Conservation (phyloP, 1,140 invertebrate genomes). For the Cydia strobilella region DNA sequence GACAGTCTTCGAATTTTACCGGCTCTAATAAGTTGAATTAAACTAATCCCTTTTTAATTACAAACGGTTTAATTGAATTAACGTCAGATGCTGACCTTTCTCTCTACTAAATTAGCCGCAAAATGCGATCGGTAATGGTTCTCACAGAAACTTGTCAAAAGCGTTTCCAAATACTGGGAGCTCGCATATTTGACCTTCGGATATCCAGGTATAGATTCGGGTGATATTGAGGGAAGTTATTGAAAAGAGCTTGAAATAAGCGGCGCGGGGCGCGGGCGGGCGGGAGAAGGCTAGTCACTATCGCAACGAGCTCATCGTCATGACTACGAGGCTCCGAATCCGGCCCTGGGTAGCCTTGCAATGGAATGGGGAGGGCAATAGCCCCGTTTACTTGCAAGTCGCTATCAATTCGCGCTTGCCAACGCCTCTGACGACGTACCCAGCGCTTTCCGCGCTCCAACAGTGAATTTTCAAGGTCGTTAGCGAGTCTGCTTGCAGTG, state of each 20-base stretch:
- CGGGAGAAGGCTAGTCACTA: constrained; percentile 55
- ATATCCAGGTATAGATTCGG: constrained; percentile 58
- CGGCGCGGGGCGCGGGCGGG: constrained; percentile 44
- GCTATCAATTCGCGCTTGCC: constrained; percentile 70
- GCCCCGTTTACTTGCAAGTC: constrained; percentile 71
- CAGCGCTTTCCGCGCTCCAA: constrained; percentile 59
- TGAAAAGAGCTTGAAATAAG: constrained; percentile 71
- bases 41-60: constrained; percentile 28
- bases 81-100: constrained; percentile 8
- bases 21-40: constrained; percentile 17
- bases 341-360: constrained; percentile 78
- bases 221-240: constrained; percentile 70
- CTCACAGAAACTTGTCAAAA: background rate
- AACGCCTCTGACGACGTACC: constrained; percentile 63
- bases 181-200: constrained; percentile 50
- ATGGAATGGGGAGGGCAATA: constrained; percentile 77
- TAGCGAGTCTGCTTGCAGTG: constrained; percentile 40
- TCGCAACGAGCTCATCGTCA: constrained; percentile 71
- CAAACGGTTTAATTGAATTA: constrained; percentile 17
- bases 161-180: background rate
- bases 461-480: constrained; percentile 53
- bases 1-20: background rate
- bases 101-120: background rate
- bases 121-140: constrained; percentile 1
- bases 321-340: constrained; percentile 65